phyloP scores from a whole-genome alignment of 2,888 invertebrate species.

The Cryptocheilus praepositus region DNA sequence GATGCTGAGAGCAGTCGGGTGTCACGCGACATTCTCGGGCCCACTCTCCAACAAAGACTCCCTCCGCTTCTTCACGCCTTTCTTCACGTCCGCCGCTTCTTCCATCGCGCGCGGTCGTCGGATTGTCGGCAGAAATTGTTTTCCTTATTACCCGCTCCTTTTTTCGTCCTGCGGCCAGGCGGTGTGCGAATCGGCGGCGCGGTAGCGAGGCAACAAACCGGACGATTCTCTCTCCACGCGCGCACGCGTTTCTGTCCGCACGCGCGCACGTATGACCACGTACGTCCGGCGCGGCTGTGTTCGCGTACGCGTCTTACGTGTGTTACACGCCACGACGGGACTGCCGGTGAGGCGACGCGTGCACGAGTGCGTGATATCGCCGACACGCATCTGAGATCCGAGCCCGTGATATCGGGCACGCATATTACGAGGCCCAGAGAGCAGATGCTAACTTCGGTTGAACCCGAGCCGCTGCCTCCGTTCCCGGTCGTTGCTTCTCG shows the following conservation, averaged over 20 bases:
- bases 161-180: not conserved
- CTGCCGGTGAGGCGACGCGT: slow-evolving; percentile 62
- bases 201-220: slow-evolving; percentile 40
- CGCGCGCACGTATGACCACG: slow-evolving; percentile 13
- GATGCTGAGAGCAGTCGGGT: too few relatives aligned
- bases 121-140: not conserved
- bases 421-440: slow-evolving; percentile 69
- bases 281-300: not conserved
- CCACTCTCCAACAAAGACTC: too few relatives aligned
- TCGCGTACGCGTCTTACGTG: not conserved
- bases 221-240: slow-evolving; percentile 44
- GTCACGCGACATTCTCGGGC: too few relatives aligned
- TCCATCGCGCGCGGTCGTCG: too few relatives aligned
- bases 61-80: too few relatives aligned
- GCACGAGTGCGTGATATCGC: slow-evolving; percentile 71
- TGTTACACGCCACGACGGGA: slow-evolving; percentile 18
- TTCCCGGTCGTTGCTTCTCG: slow-evolving; percentile 53
- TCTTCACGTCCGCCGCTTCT: too few relatives aligned
- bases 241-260: slow-evolving; percentile 10
- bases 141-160: not conserved
- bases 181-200: slow-evolving; percentile 39
- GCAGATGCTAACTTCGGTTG: slow-evolving; percentile 67
- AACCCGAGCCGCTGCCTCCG: slow-evolving; percentile 54
- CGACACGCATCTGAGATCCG: slow-evolving; percentile 69
- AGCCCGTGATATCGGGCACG: slow-evolving; percentile 68